Percentiles rank a stretch among this genome's conserved stretches.
phyloP scores from a whole-genome alignment of 2,797 vertebrate genomes.

The Pipistrellus pipistrellus region DNA sequence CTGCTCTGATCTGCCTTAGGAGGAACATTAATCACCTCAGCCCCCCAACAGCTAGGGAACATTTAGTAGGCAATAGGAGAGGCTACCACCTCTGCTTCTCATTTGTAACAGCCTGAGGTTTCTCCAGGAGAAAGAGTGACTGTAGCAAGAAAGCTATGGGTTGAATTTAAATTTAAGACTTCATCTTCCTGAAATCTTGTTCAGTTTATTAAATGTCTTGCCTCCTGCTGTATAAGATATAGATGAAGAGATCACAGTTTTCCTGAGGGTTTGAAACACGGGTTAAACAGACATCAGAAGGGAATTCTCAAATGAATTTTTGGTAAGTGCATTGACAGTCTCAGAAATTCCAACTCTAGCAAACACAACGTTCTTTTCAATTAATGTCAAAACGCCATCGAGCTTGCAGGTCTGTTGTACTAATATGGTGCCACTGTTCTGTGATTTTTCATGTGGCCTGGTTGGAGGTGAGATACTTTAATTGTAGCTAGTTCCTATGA shows the following conservation, averaged over 20 bases:
- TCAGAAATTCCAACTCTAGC: conserved; percentile 53
- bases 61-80: neutral
- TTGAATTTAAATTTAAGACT: conserved; percentile 73
- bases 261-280: conserved; percentile 62
- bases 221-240: conserved; percentile 21
- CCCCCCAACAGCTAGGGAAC: neutral
- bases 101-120: conserved; percentile 69
- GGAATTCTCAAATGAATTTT: conserved; percentile 65
- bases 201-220: conserved; percentile 73
- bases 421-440: neutral
- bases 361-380: conserved; percentile 54
- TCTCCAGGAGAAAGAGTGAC: conserved; percentile 1
- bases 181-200: conserved; percentile 51
- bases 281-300: conserved; percentile 71
- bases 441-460: neutral
- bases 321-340: conserved; percentile 15
- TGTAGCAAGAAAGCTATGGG: neutral
- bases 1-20: neutral
- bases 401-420: neutral
- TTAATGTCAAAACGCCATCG: conserved; percentile 55
- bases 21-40: conserved; percentile 21
- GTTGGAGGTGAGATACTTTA: conserved; percentile 52
- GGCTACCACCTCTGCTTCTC: neutral
- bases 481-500: conserved; percentile 57
- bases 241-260: conserved; percentile 74